Evolutionary conservation across 1,140 invertebrate species (phyloP), one percentile per base, ranked within the genome.

Genomic region (Ganaspis sp.): DNA sequence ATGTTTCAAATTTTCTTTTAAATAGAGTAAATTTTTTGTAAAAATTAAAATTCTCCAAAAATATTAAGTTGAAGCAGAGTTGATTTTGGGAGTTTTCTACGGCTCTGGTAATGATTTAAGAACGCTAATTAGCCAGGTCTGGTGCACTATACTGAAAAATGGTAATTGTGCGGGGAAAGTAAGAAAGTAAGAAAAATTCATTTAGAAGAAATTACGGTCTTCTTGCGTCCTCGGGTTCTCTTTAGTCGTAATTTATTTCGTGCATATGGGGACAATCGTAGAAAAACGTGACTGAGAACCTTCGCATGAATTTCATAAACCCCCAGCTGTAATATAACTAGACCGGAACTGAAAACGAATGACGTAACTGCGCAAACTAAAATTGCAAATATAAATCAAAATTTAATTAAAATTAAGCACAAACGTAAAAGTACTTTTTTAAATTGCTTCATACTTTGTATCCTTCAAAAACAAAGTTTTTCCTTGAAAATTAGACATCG

Each of bases 271-370:
- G 19, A 54, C 53, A 54, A 54, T 54, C 19, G 19, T 54, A 23
- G 21, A 11, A 54, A 54, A 54, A 54, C 53, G 21, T 54, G 53
- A 54, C 53, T 23, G 21, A 54, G 19, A 54, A 23, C 53, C 17
- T 26, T 54, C 9, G 53, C 53, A 54, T 54, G 53, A 54, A 54
- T 54, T 54, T 54, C 19, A 54, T 54, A 54, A 54, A 11, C 53
- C 12, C n/a, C 53, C 19, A 54, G 53, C 53, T 54, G 53, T 23
- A 54, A 54, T 23, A 54, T 54, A 21, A 54, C 53, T 19, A 54
- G 9, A 23, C 53, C 9, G 53, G 6, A 54, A 54, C 5, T 23
- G 21, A 11, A 54, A 54, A 54, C 4, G 53, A 54, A 54, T 54
- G 53, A 54, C 53, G 53, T 54, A 26, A 26, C 6, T 54, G 21